Evolutionary conservation across 2,797 vertebrate species (phyloP).

Genomic region (Dipus sagitta): DNA sequence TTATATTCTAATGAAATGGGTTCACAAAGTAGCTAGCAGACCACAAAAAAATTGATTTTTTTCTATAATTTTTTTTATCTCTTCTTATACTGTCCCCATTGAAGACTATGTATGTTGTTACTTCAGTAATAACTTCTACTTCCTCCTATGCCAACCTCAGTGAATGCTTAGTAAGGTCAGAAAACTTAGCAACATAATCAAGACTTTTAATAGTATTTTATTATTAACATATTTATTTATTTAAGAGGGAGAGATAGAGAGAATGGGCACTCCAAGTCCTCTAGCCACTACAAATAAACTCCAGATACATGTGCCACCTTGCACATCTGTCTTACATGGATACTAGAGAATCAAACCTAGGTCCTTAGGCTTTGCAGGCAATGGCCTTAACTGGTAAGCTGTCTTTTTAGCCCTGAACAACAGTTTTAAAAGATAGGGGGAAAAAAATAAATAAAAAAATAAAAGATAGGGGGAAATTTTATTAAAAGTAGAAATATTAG

Average conservation of each 20-base stretch:
- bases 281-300: too few relatives aligned
- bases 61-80: slow-evolving; percentile 48
- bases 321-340: too few relatives aligned
- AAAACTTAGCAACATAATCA: slow-evolving; percentile 51
- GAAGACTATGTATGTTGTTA: slow-evolving; percentile 37
- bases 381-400: too few relatives aligned
- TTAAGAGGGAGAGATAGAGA: too few relatives aligned
- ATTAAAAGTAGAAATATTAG: slow-evolving; percentile 15
- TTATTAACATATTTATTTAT: too few relatives aligned
- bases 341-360: too few relatives aligned
- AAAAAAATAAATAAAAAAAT: too few relatives aligned
- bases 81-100: neutral
- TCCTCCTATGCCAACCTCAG: neutral
- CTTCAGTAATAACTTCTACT: slow-evolving; percentile 34
- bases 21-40: slow-evolving; percentile 49
- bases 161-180: slow-evolving; percentile 45
- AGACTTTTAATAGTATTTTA: neutral
- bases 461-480: neutral
- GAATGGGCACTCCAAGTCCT: too few relatives aligned
- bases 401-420: too few relatives aligned
- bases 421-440: neutral
- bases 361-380: too few relatives aligned
- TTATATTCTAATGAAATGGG: slow-evolving; percentile 79
- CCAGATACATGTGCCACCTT: too few relatives aligned
- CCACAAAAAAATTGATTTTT: neutral